Conservation (phyloP, 2,888 invertebrate genomes). For the Rhorus exstirpatorius region DNA sequence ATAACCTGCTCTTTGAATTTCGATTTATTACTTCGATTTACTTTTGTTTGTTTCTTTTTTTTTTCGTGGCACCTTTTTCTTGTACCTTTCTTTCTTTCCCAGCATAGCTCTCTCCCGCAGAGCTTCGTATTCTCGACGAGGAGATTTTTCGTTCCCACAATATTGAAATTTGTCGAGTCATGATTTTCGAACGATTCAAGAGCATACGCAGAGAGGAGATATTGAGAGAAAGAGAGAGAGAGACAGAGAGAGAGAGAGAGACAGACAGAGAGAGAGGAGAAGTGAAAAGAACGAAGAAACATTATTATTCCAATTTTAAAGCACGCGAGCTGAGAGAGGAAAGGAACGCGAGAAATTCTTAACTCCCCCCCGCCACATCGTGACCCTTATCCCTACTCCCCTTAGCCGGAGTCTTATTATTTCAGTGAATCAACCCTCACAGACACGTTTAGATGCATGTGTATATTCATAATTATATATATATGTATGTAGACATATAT, state of each 20-base stretch:
- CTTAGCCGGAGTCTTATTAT: slow-evolving; percentile 44
- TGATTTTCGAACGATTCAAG: slow-evolving; percentile 81
- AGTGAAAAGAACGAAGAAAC: slow-evolving; percentile 82
- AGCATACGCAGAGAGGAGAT: slow-evolving; percentile 32
- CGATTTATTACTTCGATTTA: slow-evolving; percentile 22
- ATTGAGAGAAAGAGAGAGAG: slow-evolving; percentile 77
- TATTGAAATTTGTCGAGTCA: slow-evolving; percentile 85
- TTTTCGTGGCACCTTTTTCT: slow-evolving; percentile 38
- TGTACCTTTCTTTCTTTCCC: slow-evolving; percentile 11
- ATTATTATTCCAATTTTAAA: slow-evolving; percentile 86
- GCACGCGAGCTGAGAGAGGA: slow-evolving; percentile 63
- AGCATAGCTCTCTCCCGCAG: slow-evolving; percentile 26
- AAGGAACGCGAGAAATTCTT: slow-evolving; percentile 67
- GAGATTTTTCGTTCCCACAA: slow-evolving; percentile 83
- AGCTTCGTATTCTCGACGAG: slow-evolving; percentile 43
- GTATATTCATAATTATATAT: too few relatives aligned
- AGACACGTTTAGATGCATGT: not conserved
- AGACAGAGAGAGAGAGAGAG: slow-evolving; percentile 80
- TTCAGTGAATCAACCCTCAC: slow-evolving; percentile 19
- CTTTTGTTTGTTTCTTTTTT: slow-evolving; percentile 21
- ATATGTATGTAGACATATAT: too few relatives aligned
- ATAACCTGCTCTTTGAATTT: not conserved
- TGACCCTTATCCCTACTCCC: slow-evolving; percentile 56
- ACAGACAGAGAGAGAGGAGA: slow-evolving; percentile 79
- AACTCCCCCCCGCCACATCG: slow-evolving; percentile 61